phyloP scores from a whole-genome alignment of 2,113 vertebrate species.

The Haliaeetus leucogaster region DNA sequence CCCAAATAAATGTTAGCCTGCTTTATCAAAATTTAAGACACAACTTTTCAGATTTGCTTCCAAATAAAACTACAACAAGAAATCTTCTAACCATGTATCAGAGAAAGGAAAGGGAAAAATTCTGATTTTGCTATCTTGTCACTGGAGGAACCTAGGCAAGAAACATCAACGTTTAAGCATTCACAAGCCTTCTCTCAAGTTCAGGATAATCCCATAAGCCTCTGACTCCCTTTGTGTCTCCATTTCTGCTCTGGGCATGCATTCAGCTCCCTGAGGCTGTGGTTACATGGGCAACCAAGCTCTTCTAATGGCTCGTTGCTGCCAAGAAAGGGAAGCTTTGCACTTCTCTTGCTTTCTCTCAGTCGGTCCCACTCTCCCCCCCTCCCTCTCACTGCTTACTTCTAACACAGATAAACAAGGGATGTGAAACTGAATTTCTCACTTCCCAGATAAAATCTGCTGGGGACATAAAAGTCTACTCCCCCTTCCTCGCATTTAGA shows the following conservation, averaged over 20 bases:
- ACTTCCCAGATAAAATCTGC: neutral
- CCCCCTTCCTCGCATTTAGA: neutral
- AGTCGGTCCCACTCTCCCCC: neutral
- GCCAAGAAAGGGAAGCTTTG: neutral
- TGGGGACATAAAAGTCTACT: neutral
- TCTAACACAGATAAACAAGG: neutral
- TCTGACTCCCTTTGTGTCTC: neutral
- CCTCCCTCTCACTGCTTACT: neutral
- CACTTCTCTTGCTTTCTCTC: neutral
- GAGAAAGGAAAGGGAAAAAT: neutral
- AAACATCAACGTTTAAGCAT: neutral
- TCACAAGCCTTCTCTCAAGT: neutral
- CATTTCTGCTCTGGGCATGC: neutral
- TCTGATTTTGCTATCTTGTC: neutral
- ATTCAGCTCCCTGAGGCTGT: slow-evolving; percentile 6
- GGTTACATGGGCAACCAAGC: neutral
- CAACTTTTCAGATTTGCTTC: neutral
- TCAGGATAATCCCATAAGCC: neutral
- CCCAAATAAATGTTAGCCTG: neutral
- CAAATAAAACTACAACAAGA: neutral
- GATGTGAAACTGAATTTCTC: neutral
- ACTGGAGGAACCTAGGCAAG: neutral
- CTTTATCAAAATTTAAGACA: neutral
- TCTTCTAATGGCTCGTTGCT: neutral
- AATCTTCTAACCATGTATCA: neutral